Base-by-base conservation (phyloP, 2,113 vertebrate species). In the Spea multiplicata region DNA sequence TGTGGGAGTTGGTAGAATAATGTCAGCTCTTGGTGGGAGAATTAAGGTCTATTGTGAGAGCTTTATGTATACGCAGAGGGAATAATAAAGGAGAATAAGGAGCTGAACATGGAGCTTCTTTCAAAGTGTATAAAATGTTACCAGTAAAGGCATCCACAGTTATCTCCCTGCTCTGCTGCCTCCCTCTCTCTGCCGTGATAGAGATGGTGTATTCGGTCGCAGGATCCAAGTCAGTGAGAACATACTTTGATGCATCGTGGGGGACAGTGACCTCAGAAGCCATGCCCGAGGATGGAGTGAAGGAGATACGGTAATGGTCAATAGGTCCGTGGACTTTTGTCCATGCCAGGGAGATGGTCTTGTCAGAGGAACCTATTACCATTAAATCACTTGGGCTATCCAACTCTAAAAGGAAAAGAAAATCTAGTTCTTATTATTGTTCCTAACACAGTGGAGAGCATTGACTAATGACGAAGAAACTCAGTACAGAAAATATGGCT, bases 91-190 rank as follows among this genome's bases (percentile, higher is more conserved):
- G 55, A 59, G 55, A 13, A 13, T 9, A 64, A 16, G 5, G 61
- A 64, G 16, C 61, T 5, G 9, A 64, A 8, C 4, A 13, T 59
- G 55, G 55, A 59, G 10, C 9, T 59, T 59, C 30, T 59, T 4
- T 59, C 55, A 59, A 8, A 13, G 4, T 5, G 10, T 12, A 59
- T 14, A 10, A 61, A n/a, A 44, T 14, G 0, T 6, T 94, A 99
- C 97, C 97, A 93, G 97, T 99, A 88, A 95, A 99, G 8, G 95
- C 96, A 6, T 98, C 95, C 66, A 98, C 96, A 0, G 95, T 98
- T 48, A 93, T 92, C 14, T 95, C 94, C 3, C 91, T 81, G 82
- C 97, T 99, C 82, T 98, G 96, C 83, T 99, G 96, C 30, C 96
- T 89, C 48, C 97, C 97, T 75, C 97, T 91, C 82, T 95, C 95